Evolutionary conservation across 2,888 invertebrate genomes (phyloP).

Genomic region (Ypsolopha scabrella): DNA sequence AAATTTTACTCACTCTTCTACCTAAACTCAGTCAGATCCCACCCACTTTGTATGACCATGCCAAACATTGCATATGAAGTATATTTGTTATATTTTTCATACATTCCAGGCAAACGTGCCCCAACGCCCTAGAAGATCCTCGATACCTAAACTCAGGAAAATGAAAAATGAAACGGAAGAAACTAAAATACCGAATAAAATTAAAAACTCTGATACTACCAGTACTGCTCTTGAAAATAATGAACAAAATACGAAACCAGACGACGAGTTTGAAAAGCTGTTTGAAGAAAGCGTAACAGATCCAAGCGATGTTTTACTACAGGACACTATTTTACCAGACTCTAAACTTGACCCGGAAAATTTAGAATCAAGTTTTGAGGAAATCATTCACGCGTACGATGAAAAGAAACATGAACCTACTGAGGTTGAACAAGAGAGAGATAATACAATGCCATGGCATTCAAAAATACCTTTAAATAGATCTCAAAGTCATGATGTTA

Average conservation of each 20-base stretch:
- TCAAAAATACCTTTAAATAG: constrained; percentile 43
- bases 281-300: constrained; percentile 40
- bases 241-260: constrained; percentile 14
- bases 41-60: too few species aligned
- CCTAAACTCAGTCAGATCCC: too few species aligned
- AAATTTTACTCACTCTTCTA: too few species aligned
- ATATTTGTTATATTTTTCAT: neutral
- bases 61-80: too few species aligned
- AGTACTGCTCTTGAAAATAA: too few species aligned
- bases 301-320: neutral
- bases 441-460: constrained; percentile 14
- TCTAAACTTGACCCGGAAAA: neutral
- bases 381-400: constrained; percentile 52
- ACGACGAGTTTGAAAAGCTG: constrained; percentile 54
- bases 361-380: constrained; percentile 29
- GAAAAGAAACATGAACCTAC: constrained; percentile 26
- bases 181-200: neutral
- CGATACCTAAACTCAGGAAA: neutral
- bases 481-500: constrained; percentile 32
- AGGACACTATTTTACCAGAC: neutral
- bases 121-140: neutral
- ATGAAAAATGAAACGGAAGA: neutral
- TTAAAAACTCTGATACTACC: too few species aligned
- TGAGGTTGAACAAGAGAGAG: constrained; percentile 8
- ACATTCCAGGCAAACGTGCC: neutral